Conservation (phyloP, 2,113 vertebrate species). For the Megalops atlanticus region DNA sequence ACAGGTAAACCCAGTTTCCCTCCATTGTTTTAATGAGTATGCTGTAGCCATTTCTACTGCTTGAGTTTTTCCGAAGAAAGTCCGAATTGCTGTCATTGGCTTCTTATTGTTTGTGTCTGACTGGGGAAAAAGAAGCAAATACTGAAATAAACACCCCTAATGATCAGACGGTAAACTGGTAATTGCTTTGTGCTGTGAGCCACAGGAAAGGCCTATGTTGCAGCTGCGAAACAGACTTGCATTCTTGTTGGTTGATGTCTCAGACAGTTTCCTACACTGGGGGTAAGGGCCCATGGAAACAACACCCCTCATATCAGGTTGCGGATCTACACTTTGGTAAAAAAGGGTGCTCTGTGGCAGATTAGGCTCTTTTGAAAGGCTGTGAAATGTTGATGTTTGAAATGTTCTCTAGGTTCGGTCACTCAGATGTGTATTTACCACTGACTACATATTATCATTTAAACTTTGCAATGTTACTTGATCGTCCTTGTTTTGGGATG, state of each 20-base stretch:
- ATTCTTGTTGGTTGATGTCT: conserved; percentile 60
- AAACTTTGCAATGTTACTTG: too few species aligned
- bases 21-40: not conserved
- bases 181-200: conserved; percentile 33
- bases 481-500: too few species aligned
- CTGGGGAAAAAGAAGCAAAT: conserved; percentile 10
- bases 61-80: not conserved
- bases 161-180: conserved; percentile 24
- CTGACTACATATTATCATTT: too few species aligned
- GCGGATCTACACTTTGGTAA: conserved; percentile 44
- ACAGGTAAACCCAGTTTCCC: too few species aligned
- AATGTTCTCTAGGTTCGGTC: not conserved
- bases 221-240: conserved; percentile 65
- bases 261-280: conserved; percentile 57
- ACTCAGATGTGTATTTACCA: too few species aligned
- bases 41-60: not conserved
- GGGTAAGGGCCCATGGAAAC: conserved; percentile 58
- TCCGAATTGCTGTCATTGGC: not conserved
- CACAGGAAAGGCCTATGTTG: conserved; percentile 17
- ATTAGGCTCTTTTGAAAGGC: not conserved
- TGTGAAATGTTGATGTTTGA: too few species aligned
- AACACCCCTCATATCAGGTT: conserved; percentile 54
- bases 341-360: not conserved
- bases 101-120: not conserved
- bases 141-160: conserved; percentile 13